These are phyloP conservation scores for Adelognathus sp. DNA, from an alignment of 2,888 invertebrate species.

Conservation along the genomic window DNA sequence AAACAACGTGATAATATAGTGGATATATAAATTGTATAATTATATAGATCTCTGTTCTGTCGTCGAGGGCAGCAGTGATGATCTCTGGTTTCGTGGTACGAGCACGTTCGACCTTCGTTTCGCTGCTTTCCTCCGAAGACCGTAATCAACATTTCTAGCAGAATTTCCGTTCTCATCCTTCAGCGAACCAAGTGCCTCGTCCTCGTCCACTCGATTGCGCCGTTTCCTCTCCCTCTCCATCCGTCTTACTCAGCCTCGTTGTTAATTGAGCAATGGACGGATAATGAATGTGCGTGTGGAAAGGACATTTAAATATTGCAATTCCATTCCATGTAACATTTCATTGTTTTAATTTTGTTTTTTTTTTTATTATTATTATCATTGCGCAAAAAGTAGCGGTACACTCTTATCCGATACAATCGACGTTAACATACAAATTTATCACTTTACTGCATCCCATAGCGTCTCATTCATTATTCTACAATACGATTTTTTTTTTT, in stretches of 20 bases:
- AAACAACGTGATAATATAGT: neutral
- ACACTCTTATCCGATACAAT: slow-evolving; percentile 6
- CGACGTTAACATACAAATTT: neutral
- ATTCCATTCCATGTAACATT: neutral
- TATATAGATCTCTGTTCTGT: neutral
- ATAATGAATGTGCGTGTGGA: neutral
- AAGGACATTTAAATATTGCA: slow-evolving; percentile 1
- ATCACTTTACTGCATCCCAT: slow-evolving; percentile 14
- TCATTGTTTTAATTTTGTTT: too few species aligned
- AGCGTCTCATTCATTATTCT: neutral
- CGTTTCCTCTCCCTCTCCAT: neutral
- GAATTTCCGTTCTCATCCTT: slow-evolving; percentile 39
- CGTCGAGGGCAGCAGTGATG: neutral
- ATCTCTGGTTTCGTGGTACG: neutral
- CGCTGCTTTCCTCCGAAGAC: slow-evolving; percentile 3
- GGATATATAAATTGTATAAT: neutral
- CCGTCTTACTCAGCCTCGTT: neutral
- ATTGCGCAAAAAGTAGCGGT: slow-evolving; percentile 10
- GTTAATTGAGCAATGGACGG: slow-evolving; percentile 13
- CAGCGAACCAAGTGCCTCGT: slow-evolving; percentile 29
- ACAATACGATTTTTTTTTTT: neutral
- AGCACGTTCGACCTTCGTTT: slow-evolving; percentile 48
- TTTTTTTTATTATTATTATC: too few species aligned
- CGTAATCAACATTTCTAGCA: slow-evolving; percentile 1
- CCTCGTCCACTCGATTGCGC: slow-evolving; percentile 33